These are phyloP conservation scores for Myoxocephalus aenaeus DNA, from an alignment of 2,797 vertebrate genomes.

Conservation along the genomic window DNA sequence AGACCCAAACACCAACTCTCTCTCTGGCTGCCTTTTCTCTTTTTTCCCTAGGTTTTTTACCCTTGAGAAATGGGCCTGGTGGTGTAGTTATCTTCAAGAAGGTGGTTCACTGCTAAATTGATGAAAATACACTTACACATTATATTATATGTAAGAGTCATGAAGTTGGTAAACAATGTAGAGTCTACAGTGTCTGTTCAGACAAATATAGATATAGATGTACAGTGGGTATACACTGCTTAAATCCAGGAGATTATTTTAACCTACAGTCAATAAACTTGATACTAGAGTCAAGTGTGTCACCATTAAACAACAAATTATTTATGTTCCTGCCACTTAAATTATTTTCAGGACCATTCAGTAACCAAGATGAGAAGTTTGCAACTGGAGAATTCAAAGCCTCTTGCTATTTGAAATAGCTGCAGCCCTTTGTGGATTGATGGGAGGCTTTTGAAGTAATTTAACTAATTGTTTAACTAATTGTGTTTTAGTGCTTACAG, in stretches of 20 bases:
- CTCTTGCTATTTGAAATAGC: not conserved
- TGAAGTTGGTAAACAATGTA: not conserved
- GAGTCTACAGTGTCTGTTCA: not conserved
- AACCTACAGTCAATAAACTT: not conserved
- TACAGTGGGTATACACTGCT: not conserved
- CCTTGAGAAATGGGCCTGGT: not conserved
- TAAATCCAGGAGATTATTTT: not conserved
- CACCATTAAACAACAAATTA: not conserved
- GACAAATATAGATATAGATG: not conserved
- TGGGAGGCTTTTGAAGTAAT: not conserved
- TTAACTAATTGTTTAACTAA: no score
- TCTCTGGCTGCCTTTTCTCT: slow-evolving; percentile 3
- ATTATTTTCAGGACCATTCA: not conserved
- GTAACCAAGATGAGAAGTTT: not conserved
- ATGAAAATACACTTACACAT: not conserved
- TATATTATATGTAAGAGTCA: not conserved
- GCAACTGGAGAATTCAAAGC: not conserved
- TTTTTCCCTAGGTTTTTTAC: not conserved
- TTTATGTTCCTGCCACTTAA: not conserved
- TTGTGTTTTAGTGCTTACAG: not conserved
- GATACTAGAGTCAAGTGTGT: not conserved
- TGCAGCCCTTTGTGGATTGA: not conserved
- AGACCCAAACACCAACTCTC: slow-evolving; percentile 38
- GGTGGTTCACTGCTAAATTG: not conserved
- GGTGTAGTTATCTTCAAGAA: not conserved